These are phyloP conservation scores for Drosophila willistoni DNA, from an alignment of 1,140 invertebrate genomes.

Conservation along the genomic window DNA sequence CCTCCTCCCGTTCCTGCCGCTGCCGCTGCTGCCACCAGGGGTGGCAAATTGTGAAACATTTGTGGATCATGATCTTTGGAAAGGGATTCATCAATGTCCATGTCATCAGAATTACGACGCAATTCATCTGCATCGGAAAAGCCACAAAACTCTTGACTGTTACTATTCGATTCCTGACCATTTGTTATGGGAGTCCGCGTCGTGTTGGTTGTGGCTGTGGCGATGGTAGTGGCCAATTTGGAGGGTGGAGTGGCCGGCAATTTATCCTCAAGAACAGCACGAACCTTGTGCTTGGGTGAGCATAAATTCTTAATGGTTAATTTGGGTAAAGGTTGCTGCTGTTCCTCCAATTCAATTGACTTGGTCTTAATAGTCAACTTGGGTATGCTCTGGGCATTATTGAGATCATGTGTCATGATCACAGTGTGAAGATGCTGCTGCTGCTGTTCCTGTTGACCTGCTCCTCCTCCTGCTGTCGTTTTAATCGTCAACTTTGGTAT, in stretches of 20 bases:
- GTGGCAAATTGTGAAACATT: conserved; percentile 71
- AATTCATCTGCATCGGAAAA: conserved; percentile 61
- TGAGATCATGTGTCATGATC: conserved; percentile 72
- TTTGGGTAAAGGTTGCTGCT: conserved; percentile 65
- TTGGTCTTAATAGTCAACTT: conserved; percentile 75
- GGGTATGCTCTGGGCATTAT: conserved; percentile 71
- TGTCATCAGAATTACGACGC: conserved; percentile 76
- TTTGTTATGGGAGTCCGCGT: conserved; percentile 38
- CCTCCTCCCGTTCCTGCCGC: background rate
- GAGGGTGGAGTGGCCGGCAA: conserved; percentile 27
- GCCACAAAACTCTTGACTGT: conserved; percentile 64
- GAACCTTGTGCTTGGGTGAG: conserved; percentile 73
- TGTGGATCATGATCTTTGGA: conserved; percentile 75
- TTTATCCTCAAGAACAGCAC: conserved; percentile 75
- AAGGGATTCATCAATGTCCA: conserved; percentile 78
- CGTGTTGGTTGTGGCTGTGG: background rate
- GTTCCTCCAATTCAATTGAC: conserved; percentile 40
- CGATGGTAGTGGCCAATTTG: conserved; percentile 35
- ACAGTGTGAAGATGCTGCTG: conserved; percentile 66
- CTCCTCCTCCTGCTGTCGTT: conserved; percentile 34
- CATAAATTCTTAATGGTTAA: conserved; percentile 78
- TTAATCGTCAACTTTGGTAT: conserved; percentile 80
- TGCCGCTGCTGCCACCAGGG: background rate
- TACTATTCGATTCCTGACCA: conserved; percentile 64
- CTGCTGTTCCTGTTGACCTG: conserved; percentile 14